These are phyloP conservation scores for Apamea monoglypha DNA, from an alignment of 2,888 invertebrate genomes.

Conservation along the genomic window DNA sequence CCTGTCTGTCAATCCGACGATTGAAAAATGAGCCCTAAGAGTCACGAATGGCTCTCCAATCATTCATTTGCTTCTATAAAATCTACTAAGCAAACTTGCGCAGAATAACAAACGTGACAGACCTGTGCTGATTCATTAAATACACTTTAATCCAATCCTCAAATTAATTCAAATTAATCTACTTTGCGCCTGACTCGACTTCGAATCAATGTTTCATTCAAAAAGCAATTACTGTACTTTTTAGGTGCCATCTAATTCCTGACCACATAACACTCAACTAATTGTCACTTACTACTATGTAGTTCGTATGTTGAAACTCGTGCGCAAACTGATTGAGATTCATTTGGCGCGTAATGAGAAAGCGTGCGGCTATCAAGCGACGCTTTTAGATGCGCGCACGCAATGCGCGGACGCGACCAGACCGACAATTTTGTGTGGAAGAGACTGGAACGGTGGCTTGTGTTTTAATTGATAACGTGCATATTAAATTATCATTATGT, in stretches of 20 bases:
- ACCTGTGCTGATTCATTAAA: slow-evolving; percentile 17
- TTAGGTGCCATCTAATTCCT: slow-evolving; percentile 56
- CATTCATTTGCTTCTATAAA: slow-evolving; percentile 6
- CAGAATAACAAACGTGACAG: slow-evolving; percentile 24
- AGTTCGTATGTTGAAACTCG: slow-evolving; percentile 53
- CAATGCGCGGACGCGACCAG: slow-evolving; percentile 53
- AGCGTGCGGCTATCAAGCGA: slow-evolving; percentile 62
- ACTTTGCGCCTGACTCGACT: slow-evolving; percentile 44
- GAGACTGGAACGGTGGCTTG: slow-evolving; percentile 25
- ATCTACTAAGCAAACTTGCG: background rate
- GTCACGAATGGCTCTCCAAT: background rate
- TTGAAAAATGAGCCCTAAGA: background rate
- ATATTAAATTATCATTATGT: slow-evolving; percentile 27
- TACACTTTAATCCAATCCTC: slow-evolving; percentile 15
- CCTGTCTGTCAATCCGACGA: too few species aligned
- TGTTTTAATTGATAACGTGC: slow-evolving; percentile 38
- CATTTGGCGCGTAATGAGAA: slow-evolving; percentile 68
- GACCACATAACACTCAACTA: slow-evolving; percentile 53
- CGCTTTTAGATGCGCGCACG: slow-evolving; percentile 60
- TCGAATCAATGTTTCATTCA: slow-evolving; percentile 43
- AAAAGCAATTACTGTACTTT: slow-evolving; percentile 40
- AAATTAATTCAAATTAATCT: slow-evolving; percentile 46
- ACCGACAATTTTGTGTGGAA: slow-evolving; percentile 47
- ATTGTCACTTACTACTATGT: slow-evolving; percentile 60
- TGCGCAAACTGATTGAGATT: slow-evolving; percentile 66